Conservation (phyloP, 2,797 vertebrate genomes). For the Pseudocheirus occidentalis region DNA sequence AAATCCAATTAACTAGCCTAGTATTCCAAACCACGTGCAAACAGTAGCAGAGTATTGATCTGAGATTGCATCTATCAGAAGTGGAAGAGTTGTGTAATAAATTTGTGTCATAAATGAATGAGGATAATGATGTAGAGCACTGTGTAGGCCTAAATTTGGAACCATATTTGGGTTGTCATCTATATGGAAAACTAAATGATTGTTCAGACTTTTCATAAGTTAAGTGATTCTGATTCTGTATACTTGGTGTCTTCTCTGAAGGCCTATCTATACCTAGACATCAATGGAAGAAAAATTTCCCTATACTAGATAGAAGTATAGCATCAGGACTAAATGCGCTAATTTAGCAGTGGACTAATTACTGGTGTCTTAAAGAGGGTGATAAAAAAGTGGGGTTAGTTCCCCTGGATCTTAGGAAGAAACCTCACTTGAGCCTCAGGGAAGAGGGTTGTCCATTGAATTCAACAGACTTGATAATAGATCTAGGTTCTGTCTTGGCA, state of each 20-base stretch:
- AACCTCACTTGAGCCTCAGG: too few relatives aligned
- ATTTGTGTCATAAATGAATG: neutral
- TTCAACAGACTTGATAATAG: neutral
- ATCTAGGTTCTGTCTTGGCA: neutral
- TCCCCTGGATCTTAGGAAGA: neutral
- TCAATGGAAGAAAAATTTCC: neutral
- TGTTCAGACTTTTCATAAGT: neutral
- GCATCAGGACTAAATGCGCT: neutral
- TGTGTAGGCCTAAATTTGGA: neutral
- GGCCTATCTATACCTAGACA: neutral
- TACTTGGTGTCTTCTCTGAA: neutral
- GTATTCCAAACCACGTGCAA: neutral
- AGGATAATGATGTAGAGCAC: neutral
- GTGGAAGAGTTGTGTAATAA: neutral
- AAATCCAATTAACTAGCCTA: neutral
- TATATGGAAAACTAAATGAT: neutral
- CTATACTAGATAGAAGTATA: neutral
- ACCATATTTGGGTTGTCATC: neutral
- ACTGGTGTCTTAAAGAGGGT: neutral
- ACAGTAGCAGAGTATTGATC: neutral
- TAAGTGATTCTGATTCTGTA: neutral
- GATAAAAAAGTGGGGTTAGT: neutral
- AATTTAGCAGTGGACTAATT: neutral
- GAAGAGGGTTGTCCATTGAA: neutral
- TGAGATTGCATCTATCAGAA: neutral